Base-by-base conservation (phyloP, 2,113 vertebrate species). In the Piaya cayana region DNA sequence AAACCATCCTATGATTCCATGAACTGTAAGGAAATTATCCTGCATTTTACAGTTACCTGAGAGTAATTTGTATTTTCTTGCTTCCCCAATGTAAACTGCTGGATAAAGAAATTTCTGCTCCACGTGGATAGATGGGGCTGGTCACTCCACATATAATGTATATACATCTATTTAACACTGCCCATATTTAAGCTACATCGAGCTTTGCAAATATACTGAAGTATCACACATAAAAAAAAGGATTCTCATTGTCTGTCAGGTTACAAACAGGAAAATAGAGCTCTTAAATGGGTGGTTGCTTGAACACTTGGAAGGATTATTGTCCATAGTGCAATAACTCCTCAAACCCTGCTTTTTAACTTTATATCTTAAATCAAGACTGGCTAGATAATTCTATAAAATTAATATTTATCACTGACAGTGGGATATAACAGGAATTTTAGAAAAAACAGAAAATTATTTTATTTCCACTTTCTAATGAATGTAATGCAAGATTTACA, bases 41-140 rank as follows among this genome's bases (percentile, higher is more conserved):
- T n/a, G n/a, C n/a, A n/a, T n/a, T n/a, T n/a, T n/a, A n/a, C n/a
- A n/a, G n/a, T n/a, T 88, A 76, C 27, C 32, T 32, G 58, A 58
- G 4, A 1, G 22, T 16, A 43, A 70, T 21, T 39, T 3, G 0
- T 25, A 27, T 49, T 59, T 82, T 58, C 22, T 39, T 50, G 4
- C 34, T 42, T 47, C 72, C 34, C 59, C 53, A 42, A 0, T 47
- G 32, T 7, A 79, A 64, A 55, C 29, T 7, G 11, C 20, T 64
- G 26, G 22, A 42, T n/a, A 50, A 75, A 27, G 8, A 45, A 63
- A 34, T 12, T 76, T 62, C 49, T 50, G 12, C 20, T 85, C 50
- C 34, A 16, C 37, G 45, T 3, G 20, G 17, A 77, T 2, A 52
- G 43, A 25, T 34, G 64, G 76, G 55, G 9, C 8, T 68, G 52